Conservation (phyloP, 2,888 invertebrate genomes). For the Diarsia rubi region DNA sequence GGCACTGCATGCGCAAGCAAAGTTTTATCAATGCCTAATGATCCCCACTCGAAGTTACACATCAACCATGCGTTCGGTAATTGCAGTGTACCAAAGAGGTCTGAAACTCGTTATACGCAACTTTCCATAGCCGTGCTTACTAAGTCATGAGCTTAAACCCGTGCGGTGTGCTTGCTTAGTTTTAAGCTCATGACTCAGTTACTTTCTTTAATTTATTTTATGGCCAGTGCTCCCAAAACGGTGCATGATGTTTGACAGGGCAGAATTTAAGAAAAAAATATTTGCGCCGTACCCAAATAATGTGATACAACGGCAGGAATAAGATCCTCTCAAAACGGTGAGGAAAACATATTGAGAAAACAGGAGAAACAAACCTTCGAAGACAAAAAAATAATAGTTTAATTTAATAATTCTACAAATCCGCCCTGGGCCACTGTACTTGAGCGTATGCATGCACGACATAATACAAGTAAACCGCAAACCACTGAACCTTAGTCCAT, state of each 20-base stretch:
- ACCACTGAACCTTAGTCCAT: not conserved
- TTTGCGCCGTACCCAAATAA: too few relatives aligned
- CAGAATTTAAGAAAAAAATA: too few relatives aligned
- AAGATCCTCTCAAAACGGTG: too few relatives aligned
- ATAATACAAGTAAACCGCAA: slow-evolving; percentile 5
- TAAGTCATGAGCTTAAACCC: not conserved
- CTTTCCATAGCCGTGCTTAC: not conserved
- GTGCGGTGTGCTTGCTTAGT: not conserved
- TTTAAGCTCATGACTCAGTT: not conserved
- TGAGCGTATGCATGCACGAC: not conserved
- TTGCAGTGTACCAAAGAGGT: not conserved
- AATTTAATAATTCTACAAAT: too few relatives aligned
- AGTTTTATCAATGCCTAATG: not conserved
- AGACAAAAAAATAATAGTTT: too few relatives aligned
- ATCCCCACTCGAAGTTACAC: slow-evolving; percentile 2
- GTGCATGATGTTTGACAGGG: not conserved
- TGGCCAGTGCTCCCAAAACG: not conserved
- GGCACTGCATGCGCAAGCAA: not conserved
- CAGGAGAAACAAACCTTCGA: not conserved
- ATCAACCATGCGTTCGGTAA: slow-evolving; percentile 3
- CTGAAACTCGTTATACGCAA: not conserved
- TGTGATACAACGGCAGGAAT: too few relatives aligned
- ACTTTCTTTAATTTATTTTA: not conserved
- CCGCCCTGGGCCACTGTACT: not conserved
- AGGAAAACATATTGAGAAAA: not conserved